A percentile compares a stretch with the other conserved stretches of the same genome.
phyloP scores from a whole-genome alignment of 2,797 vertebrate genomes.

The Danio albolineatus region DNA sequence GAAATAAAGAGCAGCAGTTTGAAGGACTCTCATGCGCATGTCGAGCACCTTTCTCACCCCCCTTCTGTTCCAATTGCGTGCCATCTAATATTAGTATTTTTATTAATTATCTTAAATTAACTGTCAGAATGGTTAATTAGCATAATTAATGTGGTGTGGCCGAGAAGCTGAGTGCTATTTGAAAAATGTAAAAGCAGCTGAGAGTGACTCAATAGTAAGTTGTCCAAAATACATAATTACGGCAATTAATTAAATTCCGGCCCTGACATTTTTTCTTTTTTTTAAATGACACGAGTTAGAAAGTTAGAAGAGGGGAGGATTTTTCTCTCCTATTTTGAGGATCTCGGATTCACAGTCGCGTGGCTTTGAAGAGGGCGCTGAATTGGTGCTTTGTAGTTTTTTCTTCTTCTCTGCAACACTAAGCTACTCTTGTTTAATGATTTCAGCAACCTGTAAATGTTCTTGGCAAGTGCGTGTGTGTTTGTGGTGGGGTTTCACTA shows the following conservation, averaged over 20 bases:
- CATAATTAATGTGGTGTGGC: slow-evolving; percentile 79
- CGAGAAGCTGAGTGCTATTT: slow-evolving; percentile 70
- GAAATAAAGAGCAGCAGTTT: slow-evolving; percentile 29
- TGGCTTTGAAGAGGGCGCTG: not conserved
- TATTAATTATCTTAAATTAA: slow-evolving; percentile 83
- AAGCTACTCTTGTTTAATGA: slow-evolving; percentile 14
- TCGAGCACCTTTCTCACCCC: not conserved
- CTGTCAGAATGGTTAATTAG: slow-evolving; percentile 81
- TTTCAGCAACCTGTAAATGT: slow-evolving; percentile 37
- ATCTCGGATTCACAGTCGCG: slow-evolving; percentile 18
- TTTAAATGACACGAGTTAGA: slow-evolving; percentile 43
- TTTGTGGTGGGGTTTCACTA: slow-evolving; percentile 22
- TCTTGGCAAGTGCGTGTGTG: not conserved
- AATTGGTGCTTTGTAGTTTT: not conserved
- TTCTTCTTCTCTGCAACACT: not conserved
- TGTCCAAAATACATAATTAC: slow-evolving; percentile 78
- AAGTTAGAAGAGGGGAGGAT: slow-evolving; percentile 17
- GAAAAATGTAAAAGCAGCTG: slow-evolving; percentile 76
- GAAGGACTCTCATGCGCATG: slow-evolving; percentile 26
- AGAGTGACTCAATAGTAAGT: slow-evolving; percentile 72
- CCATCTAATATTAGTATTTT: slow-evolving; percentile 82
- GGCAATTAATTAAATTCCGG: slow-evolving; percentile 76
- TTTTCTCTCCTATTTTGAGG: not conserved
- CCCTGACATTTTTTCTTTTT: slow-evolving; percentile 59
- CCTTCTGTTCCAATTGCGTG: slow-evolving; percentile 62